A percentile compares a stretch with the other conserved stretches of the same genome.
Evolutionary conservation across 2,113 vertebrate species (phyloP).

Genomic region (Lampris incognitus): DNA sequence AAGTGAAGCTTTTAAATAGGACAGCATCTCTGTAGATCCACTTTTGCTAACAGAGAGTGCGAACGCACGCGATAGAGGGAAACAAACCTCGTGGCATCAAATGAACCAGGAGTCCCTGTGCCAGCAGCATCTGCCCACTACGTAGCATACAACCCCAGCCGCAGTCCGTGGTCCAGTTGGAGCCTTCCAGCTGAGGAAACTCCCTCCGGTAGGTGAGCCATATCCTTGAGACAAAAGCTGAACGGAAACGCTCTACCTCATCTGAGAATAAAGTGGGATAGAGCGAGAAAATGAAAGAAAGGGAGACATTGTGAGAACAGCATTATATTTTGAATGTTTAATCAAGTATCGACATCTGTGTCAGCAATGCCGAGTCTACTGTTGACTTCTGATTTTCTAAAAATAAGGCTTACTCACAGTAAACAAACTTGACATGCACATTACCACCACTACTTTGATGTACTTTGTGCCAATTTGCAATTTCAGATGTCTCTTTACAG

Average conservation of each 20-base stretch:
- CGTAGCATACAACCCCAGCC: conserved; percentile 96
- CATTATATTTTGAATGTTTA: too few species aligned
- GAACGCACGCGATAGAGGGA: not conserved
- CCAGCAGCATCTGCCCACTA: conserved; percentile 93
- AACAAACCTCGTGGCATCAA: conserved; percentile 85
- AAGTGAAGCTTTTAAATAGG: not conserved
- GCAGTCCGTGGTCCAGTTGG: conserved; percentile 89
- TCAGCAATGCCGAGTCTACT: not conserved
- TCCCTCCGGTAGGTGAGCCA: conserved; percentile 93
- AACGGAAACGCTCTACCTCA: conserved; percentile 86
- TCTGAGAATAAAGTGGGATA: conserved; percentile 64
- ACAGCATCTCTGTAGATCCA: not conserved
- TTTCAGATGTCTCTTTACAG: not conserved
- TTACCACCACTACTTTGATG: conserved; percentile 16
- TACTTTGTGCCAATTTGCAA: not conserved
- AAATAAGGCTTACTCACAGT: not conserved
- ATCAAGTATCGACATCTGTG: too few species aligned
- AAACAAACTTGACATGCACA: conserved; percentile 33
- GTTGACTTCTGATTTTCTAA: conserved; percentile 1
- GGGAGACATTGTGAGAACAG: not conserved
- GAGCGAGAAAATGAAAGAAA: not conserved
- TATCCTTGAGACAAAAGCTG: conserved; percentile 86
- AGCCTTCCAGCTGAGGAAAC: conserved; percentile 88
- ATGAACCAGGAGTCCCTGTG: conserved; percentile 89
- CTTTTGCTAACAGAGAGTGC: not conserved